These are phyloP conservation scores for Araneus ventricosus DNA, from an alignment of 1,140 invertebrate species.

Conservation along the genomic window DNA sequence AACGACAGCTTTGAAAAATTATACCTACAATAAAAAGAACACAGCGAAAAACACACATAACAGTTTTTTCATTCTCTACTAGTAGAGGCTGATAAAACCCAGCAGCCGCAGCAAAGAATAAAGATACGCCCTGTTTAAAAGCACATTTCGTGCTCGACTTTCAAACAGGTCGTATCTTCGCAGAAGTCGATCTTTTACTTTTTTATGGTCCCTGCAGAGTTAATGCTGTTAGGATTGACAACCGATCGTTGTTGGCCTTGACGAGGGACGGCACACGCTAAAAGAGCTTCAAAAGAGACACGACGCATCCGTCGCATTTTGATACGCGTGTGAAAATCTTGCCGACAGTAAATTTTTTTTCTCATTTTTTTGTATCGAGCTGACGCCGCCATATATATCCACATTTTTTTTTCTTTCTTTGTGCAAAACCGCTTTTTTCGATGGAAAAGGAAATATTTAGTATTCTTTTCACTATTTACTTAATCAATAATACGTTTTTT, in stretches of 20 bases:
- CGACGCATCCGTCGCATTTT: neutral
- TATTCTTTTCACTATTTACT: neutral
- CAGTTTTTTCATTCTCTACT: too few relatives aligned
- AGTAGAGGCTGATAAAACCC: too few relatives aligned
- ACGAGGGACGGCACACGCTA: neutral
- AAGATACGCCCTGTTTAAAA: too few relatives aligned
- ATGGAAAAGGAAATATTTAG: neutral
- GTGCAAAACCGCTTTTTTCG: neutral
- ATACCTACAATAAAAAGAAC: too few relatives aligned
- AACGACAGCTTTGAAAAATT: too few relatives aligned
- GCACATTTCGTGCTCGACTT: neutral
- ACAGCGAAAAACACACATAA: too few relatives aligned
- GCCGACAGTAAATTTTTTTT: neutral
- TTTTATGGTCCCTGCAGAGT: neutral
- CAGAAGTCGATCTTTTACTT: neutral
- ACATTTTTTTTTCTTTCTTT: neutral
- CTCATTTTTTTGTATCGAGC: neutral
- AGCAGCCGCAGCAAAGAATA: too few relatives aligned
- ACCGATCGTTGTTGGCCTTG: slow-evolving; percentile 10
- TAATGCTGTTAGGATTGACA: slow-evolving; percentile 12
- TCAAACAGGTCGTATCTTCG: neutral
- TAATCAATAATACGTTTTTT: neutral
- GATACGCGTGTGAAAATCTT: slow-evolving; percentile 32
- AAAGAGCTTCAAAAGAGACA: neutral
- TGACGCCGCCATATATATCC: neutral